These are phyloP conservation scores for Orestias chungarensis DNA, from an alignment of 2,797 vertebrate genomes.

Conservation along the genomic window DNA sequence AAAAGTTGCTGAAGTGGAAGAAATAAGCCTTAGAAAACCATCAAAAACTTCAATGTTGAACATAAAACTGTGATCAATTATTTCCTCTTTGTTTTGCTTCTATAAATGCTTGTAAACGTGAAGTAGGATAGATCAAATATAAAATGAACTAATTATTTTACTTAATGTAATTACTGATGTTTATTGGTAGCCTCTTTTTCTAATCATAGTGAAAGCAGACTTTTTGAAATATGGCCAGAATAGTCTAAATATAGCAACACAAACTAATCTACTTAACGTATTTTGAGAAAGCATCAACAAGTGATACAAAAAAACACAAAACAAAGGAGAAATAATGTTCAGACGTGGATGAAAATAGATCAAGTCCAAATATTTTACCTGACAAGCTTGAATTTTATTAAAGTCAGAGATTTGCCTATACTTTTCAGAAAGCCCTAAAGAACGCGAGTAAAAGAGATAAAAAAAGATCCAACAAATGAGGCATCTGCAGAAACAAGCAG, in stretches of 20 bases:
- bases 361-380: conserved; percentile 3
- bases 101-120: not conserved
- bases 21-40: not conserved
- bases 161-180: not conserved
- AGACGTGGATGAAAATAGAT: conserved; percentile 27
- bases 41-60: no score
- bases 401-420: not conserved
- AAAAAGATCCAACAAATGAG: conserved; percentile 1
- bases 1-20: not conserved
- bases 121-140: not conserved
- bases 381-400: conserved; percentile 4
- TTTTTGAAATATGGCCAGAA: not conserved
- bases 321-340: conserved; percentile 1
- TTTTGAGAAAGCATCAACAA: not conserved
- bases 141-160: not conserved
- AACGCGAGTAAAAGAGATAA: conserved; percentile 13
- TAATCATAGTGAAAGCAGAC: not conserved
- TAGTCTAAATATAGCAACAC: conserved; percentile 5
- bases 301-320: conserved; percentile 26
- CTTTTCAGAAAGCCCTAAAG: not conserved
- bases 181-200: not conserved
- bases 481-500: conserved; percentile 17
- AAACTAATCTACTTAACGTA: not conserved
- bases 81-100: not conserved
- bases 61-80: not conserved